A percentile compares a stretch with the other conserved stretches of the same genome.
phyloP scores from a whole-genome alignment of 2,888 invertebrate genomes.

The Sarcophaga rosellei region DNA sequence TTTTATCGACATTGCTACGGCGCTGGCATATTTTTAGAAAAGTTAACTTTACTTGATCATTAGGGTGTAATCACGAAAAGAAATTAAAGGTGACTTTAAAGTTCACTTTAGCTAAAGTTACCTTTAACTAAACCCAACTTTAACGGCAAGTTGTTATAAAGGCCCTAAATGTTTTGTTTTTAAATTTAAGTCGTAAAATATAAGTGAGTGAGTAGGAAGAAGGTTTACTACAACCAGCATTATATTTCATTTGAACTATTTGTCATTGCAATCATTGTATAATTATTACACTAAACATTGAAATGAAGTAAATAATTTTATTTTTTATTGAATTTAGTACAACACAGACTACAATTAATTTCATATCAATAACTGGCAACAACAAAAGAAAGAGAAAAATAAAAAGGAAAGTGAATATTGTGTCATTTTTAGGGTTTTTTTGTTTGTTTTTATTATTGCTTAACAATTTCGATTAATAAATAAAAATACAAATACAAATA shows the following conservation, averaged over 20 bases:
- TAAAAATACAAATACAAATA: too few relatives aligned
- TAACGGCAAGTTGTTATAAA: too few relatives aligned
- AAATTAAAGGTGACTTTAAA: too few relatives aligned
- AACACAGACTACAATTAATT: background rate
- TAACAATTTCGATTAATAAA: background rate
- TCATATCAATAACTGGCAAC: background rate
- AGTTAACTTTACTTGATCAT: too few relatives aligned
- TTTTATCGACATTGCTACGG: too few relatives aligned
- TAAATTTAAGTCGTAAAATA: constrained; percentile 30
- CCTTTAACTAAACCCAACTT: too few relatives aligned
- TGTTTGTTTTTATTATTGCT: background rate
- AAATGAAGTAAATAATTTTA: background rate
- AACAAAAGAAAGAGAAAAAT: constrained; percentile 13
- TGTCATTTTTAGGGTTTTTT: constrained; percentile 52
- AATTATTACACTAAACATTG: background rate
- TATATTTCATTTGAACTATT: constrained; percentile 1
- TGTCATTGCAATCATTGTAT: constrained; percentile 10
- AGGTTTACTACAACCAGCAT: background rate
- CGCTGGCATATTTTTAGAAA: too few relatives aligned
- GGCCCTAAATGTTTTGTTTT: background rate
- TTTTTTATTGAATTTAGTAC: constrained; percentile 3
- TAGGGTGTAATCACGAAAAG: too few relatives aligned
- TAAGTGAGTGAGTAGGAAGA: too few relatives aligned
- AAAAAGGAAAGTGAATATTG: constrained; percentile 64
- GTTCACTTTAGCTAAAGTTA: too few relatives aligned